Base-by-base conservation (phyloP, 1,140 invertebrate genomes). In the Drosophila burlai region DNA sequence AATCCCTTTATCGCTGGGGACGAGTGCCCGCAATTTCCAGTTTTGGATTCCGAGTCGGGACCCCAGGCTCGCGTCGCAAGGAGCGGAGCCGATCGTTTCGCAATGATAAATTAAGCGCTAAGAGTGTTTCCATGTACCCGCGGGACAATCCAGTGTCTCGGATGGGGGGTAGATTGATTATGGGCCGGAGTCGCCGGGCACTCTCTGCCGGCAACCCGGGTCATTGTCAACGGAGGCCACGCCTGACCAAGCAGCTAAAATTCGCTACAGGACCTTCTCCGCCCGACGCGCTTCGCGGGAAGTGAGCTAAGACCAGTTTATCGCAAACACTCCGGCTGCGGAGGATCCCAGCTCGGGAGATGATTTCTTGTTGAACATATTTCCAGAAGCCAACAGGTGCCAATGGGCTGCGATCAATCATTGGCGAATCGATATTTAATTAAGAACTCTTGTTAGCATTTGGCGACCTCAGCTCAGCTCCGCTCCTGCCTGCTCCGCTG, bases 371-470 rank as follows among this genome's bases (percentile, higher is more conserved):
- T 92, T 90, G 81, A 83, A 91, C 87, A 92, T 76, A 92, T 92
- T 92, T 92, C 89, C 91, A 92, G 91, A 92, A 92, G 91, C 91
- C 85, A 92, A 92, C 91, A 92, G 91, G 91, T 92, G 91, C 91
- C 91, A 92, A 92, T 83, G 91, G 74, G 76, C 54, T 80, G 87
- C 86, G 91, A 92, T 92, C 91, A 92, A 92, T 92, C 91, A 92
- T 86, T 79, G 81, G 49, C 67, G 67, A 92, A 90, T 92, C 89
- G 85, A 92, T 92, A 89, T 90, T 92, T 92, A 92, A 92, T 92
- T 92, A 92, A 92, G 91, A 91, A 92, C 84, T 92, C 91, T 92
- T 92, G 91, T 92, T 92, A 92, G 84, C 91, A 76, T 85, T 83
- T 91, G 85, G 69, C 50, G 65, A 82, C 72, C 83, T 43, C 62